phyloP scores from a whole-genome alignment of 1,140 invertebrate genomes.

The Atta colombica region DNA sequence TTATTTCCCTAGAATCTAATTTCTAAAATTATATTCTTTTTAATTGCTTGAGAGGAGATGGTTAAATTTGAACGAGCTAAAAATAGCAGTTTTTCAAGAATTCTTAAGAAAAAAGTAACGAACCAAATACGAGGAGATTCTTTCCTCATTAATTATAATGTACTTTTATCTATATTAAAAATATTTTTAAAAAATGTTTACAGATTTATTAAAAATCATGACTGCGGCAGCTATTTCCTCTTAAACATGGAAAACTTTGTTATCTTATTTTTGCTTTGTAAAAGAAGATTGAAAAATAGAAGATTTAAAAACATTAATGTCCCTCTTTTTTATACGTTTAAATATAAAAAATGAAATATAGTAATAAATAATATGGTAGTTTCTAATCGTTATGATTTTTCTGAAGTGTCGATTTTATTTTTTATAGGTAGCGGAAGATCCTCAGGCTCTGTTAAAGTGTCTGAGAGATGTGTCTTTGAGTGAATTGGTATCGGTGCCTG shows the following conservation, averaged over 20 bases:
- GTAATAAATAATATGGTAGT: not conserved
- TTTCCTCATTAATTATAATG: too few species aligned
- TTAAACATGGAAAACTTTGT: not conserved
- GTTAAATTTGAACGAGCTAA: too few species aligned
- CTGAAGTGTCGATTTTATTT: not conserved
- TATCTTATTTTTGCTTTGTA: not conserved
- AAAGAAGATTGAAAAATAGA: not conserved
- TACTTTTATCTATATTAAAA: too few species aligned
- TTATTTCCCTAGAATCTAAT: not conserved
- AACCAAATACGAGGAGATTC: too few species aligned
- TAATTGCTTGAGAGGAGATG: not conserved
- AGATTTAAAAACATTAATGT: not conserved
- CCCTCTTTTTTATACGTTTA: not conserved
- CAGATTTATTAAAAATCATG: too few species aligned
- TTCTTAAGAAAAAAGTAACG: too few species aligned
- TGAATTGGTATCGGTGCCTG: conserved; percentile 91
- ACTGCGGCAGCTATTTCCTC: too few species aligned
- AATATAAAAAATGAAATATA: not conserved
- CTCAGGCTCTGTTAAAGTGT: conserved; percentile 91
- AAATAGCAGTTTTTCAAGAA: too few species aligned
- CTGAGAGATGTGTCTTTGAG: conserved; percentile 93
- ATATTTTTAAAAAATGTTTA: too few species aligned
- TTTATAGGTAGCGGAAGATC: conserved; percentile 79
- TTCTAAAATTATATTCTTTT: not conserved
- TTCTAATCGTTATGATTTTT: not conserved